Evolutionary conservation across 2,888 invertebrate genomes (phyloP), one percentile per base, ranked within the genome.

Genomic region (Frankliniella fusca): DNA sequence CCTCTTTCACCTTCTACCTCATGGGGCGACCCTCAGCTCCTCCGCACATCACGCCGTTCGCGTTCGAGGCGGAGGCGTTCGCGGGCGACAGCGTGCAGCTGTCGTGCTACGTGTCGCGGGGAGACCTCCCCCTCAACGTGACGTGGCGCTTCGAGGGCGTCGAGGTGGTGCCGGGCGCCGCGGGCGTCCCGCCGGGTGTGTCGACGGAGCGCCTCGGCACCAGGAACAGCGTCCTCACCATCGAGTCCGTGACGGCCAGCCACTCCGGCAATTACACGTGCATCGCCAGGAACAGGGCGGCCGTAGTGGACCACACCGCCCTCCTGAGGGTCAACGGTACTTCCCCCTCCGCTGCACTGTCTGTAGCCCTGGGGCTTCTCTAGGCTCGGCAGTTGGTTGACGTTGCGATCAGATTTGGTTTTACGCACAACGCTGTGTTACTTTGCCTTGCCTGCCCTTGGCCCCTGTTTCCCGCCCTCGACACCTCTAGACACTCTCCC

Each of bases 241-340:
- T 94, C 86, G 92, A 92, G 85, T 91, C 93, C 11, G 92, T 93
- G 83, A 90, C 91, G 85, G 92, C 92, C 85, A 91, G 91, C 86
- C 93, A 94, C 88, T 92, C 92, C 83, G 94, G 94, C 84, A 93
- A 93, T 87, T 95, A 94, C 88, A 93, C 93, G 85, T 94, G 94
- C 87, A 89, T 91, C 85, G 94, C 93, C 83, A 91, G 92, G 88
- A 95, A 95, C 88, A 90, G 90, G 85, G 94, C 94, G 83, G 95
- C 94, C 86, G 89, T 89, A 84, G 91, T 92, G 85, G 92, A 91
- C 85, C 92, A 93, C 87, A 92, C 93, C 82, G 92, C 94, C 84
- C 90, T 91, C 86, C 90, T 95, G 85, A 91, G 91, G 87, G 94
- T 95, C 85, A 93, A 94, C 88, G 94, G 94, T 94, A 89, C 61